Conservation (phyloP, 2,797 vertebrate genomes). For the Peromyscus eremicus region DNA sequence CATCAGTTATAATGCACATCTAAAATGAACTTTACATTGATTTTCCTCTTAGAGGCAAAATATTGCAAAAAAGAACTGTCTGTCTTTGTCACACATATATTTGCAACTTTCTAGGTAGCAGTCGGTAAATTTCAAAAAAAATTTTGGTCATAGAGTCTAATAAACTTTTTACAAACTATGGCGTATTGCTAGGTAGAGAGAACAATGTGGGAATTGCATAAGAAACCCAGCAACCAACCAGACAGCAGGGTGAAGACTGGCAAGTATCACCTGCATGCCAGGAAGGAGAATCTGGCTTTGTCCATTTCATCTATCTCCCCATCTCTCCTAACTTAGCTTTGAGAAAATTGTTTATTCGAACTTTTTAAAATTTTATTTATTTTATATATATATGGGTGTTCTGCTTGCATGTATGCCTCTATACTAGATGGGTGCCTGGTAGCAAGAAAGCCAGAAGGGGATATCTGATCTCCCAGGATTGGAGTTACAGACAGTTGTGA, state of each 20-base stretch:
- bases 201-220: not conserved
- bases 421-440: not conserved
- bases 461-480: not conserved
- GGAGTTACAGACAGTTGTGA: not conserved
- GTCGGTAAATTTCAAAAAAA: conserved; percentile 80
- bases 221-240: not conserved
- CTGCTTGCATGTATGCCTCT: not conserved
- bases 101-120: conserved; percentile 84
- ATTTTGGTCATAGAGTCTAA: conserved; percentile 35
- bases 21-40: conserved; percentile 62
- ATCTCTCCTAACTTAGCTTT: not conserved
- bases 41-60: conserved; percentile 86
- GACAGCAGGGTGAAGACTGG: not conserved
- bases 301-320: not conserved
- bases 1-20: not conserved
- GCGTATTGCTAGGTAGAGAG: not conserved
- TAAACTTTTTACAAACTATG: not conserved
- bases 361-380: not conserved
- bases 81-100: conserved; percentile 84
- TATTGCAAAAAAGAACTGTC: conserved; percentile 85
- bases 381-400: not conserved
- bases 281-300: not conserved
- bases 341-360: not conserved
- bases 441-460: not conserved
- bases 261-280: not conserved